phyloP scores from a whole-genome alignment of 2,888 invertebrate genomes.

The Clivina fossor region DNA sequence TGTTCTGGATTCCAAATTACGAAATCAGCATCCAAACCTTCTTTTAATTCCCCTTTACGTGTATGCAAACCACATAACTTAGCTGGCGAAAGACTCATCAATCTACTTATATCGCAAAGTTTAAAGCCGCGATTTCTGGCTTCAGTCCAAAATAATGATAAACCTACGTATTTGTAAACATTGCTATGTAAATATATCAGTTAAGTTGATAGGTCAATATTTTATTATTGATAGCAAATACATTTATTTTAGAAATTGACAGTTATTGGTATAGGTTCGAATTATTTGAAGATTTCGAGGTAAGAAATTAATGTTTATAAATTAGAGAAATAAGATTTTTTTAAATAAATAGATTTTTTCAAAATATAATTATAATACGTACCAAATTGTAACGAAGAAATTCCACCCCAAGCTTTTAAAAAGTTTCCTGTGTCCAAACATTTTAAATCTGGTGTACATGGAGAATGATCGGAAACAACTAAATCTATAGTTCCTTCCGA shows the following conservation, averaged over 20 bases:
- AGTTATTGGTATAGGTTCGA: no score
- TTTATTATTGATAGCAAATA: no score
- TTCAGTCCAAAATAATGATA: constrained; percentile 70
- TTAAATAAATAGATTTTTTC: neutral
- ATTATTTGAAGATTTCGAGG: no score
- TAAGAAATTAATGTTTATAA: no score
- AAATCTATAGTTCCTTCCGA: constrained; percentile 61
- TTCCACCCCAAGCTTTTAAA: constrained; percentile 72
- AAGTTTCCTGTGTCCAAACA: constrained; percentile 59
- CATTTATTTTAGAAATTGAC: no score
- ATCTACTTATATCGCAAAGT: constrained; percentile 59
- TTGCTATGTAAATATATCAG: constrained; percentile 11
- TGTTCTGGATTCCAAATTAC: constrained; percentile 70
- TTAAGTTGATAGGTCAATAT: constrained; percentile 6
- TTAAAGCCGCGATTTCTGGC: constrained; percentile 58
- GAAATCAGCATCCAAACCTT: constrained; percentile 71
- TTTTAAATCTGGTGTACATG: constrained; percentile 67
- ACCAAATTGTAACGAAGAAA: constrained; percentile 73
- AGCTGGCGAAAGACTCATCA: constrained; percentile 64
- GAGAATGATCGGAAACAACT: constrained; percentile 70
- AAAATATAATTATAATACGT: no score
- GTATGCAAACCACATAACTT: constrained; percentile 62
- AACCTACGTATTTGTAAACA: constrained; percentile 51
- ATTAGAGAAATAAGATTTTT: neutral
- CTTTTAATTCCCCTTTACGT: constrained; percentile 63